These are phyloP conservation scores for Calliphora vomitoria DNA, from an alignment of 2,888 invertebrate genomes.

Conservation along the genomic window DNA sequence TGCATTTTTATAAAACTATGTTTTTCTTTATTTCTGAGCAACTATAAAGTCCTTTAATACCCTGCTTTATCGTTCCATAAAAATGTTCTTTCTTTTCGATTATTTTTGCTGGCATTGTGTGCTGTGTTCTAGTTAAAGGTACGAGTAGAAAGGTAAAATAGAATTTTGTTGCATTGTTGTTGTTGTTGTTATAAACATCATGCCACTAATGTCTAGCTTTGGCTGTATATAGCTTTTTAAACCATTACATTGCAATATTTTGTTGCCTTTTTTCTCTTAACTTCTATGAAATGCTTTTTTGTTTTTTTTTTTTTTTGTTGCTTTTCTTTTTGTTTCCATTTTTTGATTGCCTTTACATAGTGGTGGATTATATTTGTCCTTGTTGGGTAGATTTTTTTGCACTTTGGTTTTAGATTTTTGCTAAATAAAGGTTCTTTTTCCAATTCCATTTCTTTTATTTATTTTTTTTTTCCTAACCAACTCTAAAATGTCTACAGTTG, in stretches of 20 bases:
- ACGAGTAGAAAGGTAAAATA: constrained; percentile 63
- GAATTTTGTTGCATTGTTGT: constrained; percentile 37
- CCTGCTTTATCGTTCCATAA: constrained; percentile 25
- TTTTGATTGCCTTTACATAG: constrained; percentile 57
- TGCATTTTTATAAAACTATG: background rate
- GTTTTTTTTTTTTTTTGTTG: no score
- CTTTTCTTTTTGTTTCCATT: constrained; percentile 26
- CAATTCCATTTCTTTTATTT: background rate
- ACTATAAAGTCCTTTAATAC: background rate
- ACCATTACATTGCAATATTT: constrained; percentile 64
- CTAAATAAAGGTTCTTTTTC: constrained; percentile 34
- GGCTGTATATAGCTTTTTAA: constrained; percentile 59
- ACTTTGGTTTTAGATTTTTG: constrained; percentile 60
- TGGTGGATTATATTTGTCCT: constrained; percentile 70
- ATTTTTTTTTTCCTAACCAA: constrained; percentile 25
- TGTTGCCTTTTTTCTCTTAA: constrained; percentile 32
- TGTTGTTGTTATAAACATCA: constrained; percentile 63
- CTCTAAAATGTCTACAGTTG: constrained; percentile 58
- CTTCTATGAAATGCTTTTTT: constrained; percentile 14
- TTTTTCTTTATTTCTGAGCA: background rate
- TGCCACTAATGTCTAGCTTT: constrained; percentile 70
- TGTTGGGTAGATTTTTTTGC: constrained; percentile 62
- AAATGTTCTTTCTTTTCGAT: constrained; percentile 40
- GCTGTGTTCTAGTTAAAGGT: constrained; percentile 59
- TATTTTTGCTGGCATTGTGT: constrained; percentile 10